Evolutionary conservation across 2,797 vertebrate genomes (phyloP), one percentile per base, ranked within the genome.

Genomic region (Natrix natrix): DNA sequence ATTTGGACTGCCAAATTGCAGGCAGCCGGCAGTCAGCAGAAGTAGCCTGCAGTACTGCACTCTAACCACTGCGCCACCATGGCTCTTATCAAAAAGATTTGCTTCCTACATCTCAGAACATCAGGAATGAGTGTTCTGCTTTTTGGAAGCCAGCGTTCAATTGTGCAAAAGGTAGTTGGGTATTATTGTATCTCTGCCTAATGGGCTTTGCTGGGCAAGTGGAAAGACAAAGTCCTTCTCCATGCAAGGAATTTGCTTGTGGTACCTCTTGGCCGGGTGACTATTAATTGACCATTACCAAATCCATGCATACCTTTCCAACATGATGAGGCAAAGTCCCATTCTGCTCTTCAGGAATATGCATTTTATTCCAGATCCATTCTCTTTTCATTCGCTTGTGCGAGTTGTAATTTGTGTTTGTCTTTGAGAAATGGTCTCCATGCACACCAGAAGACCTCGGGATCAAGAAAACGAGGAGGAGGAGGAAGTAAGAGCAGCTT

Each of bases 351-450:
- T 98, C 98, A 11, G 95, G 94, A 13, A 98, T 97, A 48, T 97
- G 97, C 97, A 98, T 97, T 93, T 98, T 97, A 94, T 98, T 98
- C 98, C 98, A 98, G 94, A 98, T 98, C 98, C 98, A 98, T 55
- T 95, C 97, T 95, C 98, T 97, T 87, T 97, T 98, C 87, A 97
- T 96, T 89, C 98, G 97, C 93, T 90, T 97, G 90, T 96, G 97
- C 43, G 86, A 83, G 57, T 69, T 90, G 4, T 74, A 4, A 26
- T 87, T 87, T 61, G 92, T 52, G 43, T 90, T 78, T 74, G 95
- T 88, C n/a, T 17, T 92, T 91, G 63, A 90, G 83, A 94, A 92
- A n/a, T 87, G 87, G 1, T 94, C 93, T 88, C 52, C 59, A 0
- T 86, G 91, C 32, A 93, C 88, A 57, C 93, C 91, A 55, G 37